A percentile compares a stretch with the other conserved stretches of the same genome.
phyloP scores from a whole-genome alignment of 1,140 invertebrate genomes.

The Drosophila sproati region DNA sequence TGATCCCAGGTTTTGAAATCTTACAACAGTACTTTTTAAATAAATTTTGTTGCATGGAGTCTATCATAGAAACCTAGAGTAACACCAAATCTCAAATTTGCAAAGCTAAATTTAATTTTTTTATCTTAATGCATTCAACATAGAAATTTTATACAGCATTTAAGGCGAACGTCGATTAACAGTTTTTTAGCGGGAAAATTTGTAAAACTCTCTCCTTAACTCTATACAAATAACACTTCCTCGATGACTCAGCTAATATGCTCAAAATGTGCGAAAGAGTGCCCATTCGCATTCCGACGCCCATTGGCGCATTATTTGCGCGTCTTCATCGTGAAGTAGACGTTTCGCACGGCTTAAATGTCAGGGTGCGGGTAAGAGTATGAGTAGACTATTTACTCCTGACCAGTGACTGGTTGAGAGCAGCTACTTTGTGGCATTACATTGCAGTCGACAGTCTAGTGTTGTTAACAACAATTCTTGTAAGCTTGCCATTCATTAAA shows the following conservation, averaged over 20 bases:
- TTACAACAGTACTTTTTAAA: no score
- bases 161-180: background rate
- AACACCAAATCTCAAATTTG: no score
- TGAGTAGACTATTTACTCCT: conserved; percentile 4
- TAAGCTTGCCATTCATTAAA: conserved; percentile 82
- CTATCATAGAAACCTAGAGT: no score
- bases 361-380: conserved; percentile 63
- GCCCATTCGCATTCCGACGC: conserved; percentile 46
- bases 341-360: conserved; percentile 73
- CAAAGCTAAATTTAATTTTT: no score
- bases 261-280: conserved; percentile 2
- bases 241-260: conserved; percentile 5
- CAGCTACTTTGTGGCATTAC: conserved; percentile 43
- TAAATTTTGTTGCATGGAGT: no score
- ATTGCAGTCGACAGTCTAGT: conserved; percentile 27
- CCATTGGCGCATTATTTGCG: conserved; percentile 71
- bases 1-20: no score
- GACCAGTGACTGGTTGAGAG: conserved; percentile 44
- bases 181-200: background rate
- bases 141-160: background rate
- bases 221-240: background rate
- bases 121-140: background rate
- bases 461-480: conserved; percentile 82
- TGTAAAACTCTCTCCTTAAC: background rate
- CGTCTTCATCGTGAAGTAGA: conserved; percentile 60